Percentiles rank a stretch among this genome's conserved stretches.
Conservation (phyloP, 2,888 invertebrate species). For the Torymus texanus region DNA sequence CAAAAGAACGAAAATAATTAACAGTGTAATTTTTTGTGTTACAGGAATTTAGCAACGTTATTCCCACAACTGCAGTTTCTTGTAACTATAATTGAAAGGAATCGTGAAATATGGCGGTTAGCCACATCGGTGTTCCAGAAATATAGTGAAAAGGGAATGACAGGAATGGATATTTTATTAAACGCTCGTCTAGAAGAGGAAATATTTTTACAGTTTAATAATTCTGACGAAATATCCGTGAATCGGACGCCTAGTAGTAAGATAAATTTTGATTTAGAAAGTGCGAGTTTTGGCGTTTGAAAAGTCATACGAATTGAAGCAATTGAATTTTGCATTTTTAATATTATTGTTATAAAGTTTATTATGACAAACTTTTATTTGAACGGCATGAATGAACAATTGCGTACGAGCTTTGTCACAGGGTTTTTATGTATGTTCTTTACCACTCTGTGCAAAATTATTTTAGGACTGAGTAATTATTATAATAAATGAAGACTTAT, state of each 20-base stretch:
- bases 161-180: slow-evolving; percentile 67
- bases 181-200: slow-evolving; percentile 66
- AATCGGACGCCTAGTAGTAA: slow-evolving; percentile 45
- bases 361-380: slow-evolving; percentile 47
- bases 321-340: slow-evolving; percentile 54
- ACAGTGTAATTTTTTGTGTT: slow-evolving; percentile 32
- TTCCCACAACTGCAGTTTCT: slow-evolving; percentile 77
- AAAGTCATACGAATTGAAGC: slow-evolving; percentile 44
- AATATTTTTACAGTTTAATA: slow-evolving; percentile 59
- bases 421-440: slow-evolving; percentile 40
- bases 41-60: slow-evolving; percentile 77
- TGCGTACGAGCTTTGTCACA: slow-evolving; percentile 48
- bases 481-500: slow-evolving; percentile 52
- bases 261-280: slow-evolving; percentile 50
- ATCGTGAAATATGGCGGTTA: slow-evolving; percentile 79
- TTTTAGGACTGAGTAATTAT: slow-evolving; percentile 54
- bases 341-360: slow-evolving; percentile 45
- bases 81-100: slow-evolving; percentile 77
- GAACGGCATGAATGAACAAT: slow-evolving; percentile 47
- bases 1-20: slow-evolving; percentile 35
- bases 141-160: slow-evolving; percentile 64
- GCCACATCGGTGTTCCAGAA: slow-evolving; percentile 74
- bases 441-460: slow-evolving; percentile 51
- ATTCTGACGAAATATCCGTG: slow-evolving; percentile 48
- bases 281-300: slow-evolving; percentile 55